These are phyloP conservation scores for Zygaena filipendulae DNA, from an alignment of 2,888 invertebrate genomes.

Conservation along the genomic window DNA sequence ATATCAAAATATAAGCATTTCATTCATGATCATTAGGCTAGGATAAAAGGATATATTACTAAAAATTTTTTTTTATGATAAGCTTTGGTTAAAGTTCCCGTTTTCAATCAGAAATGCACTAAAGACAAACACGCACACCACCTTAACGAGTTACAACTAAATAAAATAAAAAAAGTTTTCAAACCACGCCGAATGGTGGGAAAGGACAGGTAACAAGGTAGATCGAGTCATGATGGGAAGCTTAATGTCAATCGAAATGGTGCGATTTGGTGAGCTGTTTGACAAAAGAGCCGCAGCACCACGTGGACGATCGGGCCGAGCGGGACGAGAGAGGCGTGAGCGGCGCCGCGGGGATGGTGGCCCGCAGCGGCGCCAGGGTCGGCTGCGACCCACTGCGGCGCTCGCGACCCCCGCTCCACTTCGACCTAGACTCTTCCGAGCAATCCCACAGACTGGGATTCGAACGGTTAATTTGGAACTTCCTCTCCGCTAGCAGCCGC, in stretches of 20 bases:
- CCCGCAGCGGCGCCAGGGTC: slow-evolving; percentile 30
- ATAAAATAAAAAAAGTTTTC: too few relatives aligned
- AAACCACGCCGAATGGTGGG: too few relatives aligned
- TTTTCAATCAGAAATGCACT: slow-evolving; percentile 16
- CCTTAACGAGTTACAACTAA: too few relatives aligned
- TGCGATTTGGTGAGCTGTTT: slow-evolving; percentile 81
- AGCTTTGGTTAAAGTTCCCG: too few relatives aligned
- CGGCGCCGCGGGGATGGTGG: slow-evolving; percentile 21
- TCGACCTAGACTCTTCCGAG: slow-evolving; percentile 35
- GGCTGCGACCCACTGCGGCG: slow-evolving; percentile 54
- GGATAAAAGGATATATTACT: too few relatives aligned
- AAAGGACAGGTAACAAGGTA: too few relatives aligned
- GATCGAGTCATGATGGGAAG: too few relatives aligned
- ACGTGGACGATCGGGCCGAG: slow-evolving; percentile 73
- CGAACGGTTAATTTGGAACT: slow-evolving; percentile 54
- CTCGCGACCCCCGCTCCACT: slow-evolving; percentile 29
- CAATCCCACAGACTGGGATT: slow-evolving; percentile 58
- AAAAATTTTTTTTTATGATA: too few relatives aligned
- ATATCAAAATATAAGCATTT: too few relatives aligned
- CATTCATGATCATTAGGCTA: too few relatives aligned
- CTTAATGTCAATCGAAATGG: slow-evolving; percentile 73
- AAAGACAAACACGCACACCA: slow-evolving; percentile 19
- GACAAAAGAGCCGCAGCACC: slow-evolving; percentile 85
- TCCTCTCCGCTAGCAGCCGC: slow-evolving; percentile 45
- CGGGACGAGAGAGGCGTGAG: slow-evolving; percentile 27